Evolutionary conservation across 2,113 vertebrate genomes (phyloP).

Genomic region (Astur gentilis): DNA sequence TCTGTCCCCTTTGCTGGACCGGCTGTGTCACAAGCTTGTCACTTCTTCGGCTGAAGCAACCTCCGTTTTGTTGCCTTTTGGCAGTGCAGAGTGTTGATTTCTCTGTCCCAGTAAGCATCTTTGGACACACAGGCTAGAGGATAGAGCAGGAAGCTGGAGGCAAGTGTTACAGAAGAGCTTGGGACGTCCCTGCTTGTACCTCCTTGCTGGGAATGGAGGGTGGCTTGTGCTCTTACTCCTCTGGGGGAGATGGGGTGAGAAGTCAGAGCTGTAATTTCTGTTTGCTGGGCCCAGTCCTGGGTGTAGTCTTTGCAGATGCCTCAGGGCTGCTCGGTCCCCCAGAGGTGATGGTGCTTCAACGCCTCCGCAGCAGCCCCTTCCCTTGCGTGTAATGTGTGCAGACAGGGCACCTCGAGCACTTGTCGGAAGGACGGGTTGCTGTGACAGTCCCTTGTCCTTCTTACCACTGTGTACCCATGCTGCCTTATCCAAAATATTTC

Average conservation of each 20-base stretch:
- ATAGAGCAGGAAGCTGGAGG: neutral
- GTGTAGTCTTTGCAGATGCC: neutral
- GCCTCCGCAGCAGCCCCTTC: neutral
- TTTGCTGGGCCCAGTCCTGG: neutral
- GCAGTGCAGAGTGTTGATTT: neutral
- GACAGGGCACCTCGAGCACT: neutral
- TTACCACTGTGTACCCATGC: neutral
- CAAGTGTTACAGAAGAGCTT: neutral
- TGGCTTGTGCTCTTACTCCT: neutral
- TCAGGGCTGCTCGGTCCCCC: neutral
- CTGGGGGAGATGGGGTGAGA: neutral
- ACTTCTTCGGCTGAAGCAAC: neutral
- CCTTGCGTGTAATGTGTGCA: rapidly evolving
- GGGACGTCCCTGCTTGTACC: neutral
- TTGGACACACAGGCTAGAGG: neutral
- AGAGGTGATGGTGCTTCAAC: neutral
- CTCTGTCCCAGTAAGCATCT: neutral
- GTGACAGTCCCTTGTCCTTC: neutral
- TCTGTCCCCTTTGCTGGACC: neutral
- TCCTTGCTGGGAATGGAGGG: neutral
- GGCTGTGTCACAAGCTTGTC: neutral
- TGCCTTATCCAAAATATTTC: neutral
- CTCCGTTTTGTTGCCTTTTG: neutral
- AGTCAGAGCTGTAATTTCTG: neutral
- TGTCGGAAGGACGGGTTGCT: neutral